Base-by-base conservation (phyloP, 1,140 invertebrate genomes). In the Drosophila yakuba region DNA sequence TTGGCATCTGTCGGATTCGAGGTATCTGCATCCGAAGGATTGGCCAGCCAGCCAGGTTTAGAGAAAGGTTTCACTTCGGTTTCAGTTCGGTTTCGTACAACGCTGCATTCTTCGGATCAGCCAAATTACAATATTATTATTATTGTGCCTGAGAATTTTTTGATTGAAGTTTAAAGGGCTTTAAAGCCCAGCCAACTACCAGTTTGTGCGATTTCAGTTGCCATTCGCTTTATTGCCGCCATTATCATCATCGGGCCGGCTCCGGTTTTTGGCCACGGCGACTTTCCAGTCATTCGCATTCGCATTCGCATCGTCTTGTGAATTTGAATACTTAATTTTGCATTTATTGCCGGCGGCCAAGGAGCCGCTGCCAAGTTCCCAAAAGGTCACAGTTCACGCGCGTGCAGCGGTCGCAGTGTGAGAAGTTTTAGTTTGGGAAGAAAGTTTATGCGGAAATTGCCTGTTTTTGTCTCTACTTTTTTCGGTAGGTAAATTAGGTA, bases 41-140 rank as follows among this genome's bases (percentile, higher is more conserved):
- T 36, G 14, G 45, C n/a, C 38, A 12, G 38, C 4, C 14, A 15
- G 38, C 12, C 38, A 20, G 23, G 44, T 48, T 17, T 45, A 68
- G 74, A 71, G 80, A 83, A 84, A 83, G 80, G 67, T 68, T 47
- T 20, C 20, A 20, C 20, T 20, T 20, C 2, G 20, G 20, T 20
- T 25, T 25, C 3, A 25, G 23, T 25, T 25, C 28, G 28, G 28
- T 32, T 32, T 32, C 54, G 67, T 63, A 45, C 55, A 61, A 61
- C 73, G 62, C 81, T 67, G 77, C 81, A 85, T 85, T 85, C 81
- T 63, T 77, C 52, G 44, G 44, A 41, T 64, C 64, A 55, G 61
- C 52, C 62, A 80, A 84, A 88, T 88, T 88, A 89, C 84, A 88
- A 88, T 86, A 86, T 86, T 84, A 88, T 86, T 86, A 84, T 84